Percentiles rank a stretch among this genome's conserved stretches.
Evolutionary conservation across 2,113 vertebrate genomes (phyloP).

Genomic region (Gopherus evgoodei): DNA sequence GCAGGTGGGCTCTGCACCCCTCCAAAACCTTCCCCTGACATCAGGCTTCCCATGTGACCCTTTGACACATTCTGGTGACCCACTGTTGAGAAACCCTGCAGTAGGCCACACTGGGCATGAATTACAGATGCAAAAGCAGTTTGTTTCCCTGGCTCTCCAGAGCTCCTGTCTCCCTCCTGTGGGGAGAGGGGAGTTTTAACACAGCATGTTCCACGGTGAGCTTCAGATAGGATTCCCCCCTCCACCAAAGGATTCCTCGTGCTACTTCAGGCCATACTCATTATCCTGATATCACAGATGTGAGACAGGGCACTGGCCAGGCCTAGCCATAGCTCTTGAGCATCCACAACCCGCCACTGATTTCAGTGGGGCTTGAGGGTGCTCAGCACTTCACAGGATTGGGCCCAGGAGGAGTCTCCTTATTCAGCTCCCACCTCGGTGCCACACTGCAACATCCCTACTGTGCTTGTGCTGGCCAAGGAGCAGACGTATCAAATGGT

Average conservation of each 20-base stretch:
- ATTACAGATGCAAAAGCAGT: no score
- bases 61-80: no score
- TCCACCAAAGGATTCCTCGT: not conserved
- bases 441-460: not conserved
- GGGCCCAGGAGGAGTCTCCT: not conserved
- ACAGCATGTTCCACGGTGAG: not conserved
- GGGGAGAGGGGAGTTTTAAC: not conserved
- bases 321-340: not conserved
- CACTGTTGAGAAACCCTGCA: no score
- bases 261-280: not conserved
- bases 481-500: not conserved
- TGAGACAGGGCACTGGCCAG: not conserved
- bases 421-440: not conserved
- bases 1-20: no score
- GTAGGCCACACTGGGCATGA: no score
- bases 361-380: not conserved
- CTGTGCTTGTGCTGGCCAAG: not conserved
- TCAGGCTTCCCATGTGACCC: no score
- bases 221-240: not conserved
- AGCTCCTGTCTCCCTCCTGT: not conserved
- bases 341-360: not conserved
- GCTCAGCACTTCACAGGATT: not conserved
- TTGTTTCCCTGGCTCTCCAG: not conserved
- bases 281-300: not conserved
- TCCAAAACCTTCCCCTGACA: no score